Evolutionary conservation across 2,888 invertebrate species (phyloP).

Genomic region (Argynnis bischoffii): DNA sequence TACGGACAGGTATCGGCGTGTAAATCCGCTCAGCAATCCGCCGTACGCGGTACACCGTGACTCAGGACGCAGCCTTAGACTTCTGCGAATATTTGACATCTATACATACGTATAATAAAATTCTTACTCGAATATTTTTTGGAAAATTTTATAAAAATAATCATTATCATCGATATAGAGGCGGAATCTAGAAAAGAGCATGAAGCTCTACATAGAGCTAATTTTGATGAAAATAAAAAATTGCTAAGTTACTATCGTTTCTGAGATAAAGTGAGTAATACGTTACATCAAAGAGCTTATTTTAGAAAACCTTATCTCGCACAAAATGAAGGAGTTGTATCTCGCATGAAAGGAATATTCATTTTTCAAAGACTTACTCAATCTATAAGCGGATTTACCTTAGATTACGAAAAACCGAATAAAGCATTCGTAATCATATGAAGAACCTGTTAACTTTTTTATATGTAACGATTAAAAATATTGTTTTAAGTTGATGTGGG

Average conservation of each 20-base stretch:
- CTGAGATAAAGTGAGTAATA: neutral
- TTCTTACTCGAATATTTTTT: no score
- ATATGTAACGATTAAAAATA: neutral
- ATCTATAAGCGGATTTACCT: conserved; percentile 60
- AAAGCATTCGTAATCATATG: conserved; percentile 12
- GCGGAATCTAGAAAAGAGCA: no score
- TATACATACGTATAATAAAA: no score
- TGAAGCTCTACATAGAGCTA: no score
- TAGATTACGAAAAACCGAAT: conserved; percentile 55
- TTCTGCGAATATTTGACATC: no score
- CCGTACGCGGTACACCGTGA: no score
- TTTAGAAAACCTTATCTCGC: conserved; percentile 21
- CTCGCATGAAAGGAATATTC: conserved; percentile 46
- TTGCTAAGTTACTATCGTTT: neutral
- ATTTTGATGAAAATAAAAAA: no score
- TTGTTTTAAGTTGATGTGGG: neutral
- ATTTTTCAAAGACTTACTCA: conserved; percentile 56
- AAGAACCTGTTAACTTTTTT: neutral
- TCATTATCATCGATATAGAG: no score
- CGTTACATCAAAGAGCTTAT: conserved; percentile 11
- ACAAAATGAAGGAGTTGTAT: conserved; percentile 37
- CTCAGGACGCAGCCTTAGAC: no score
- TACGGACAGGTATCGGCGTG: no score
- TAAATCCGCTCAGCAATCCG: no score
- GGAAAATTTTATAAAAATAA: no score